Evolutionary conservation across 2,797 vertebrate species (phyloP), one percentile per base, ranked within the genome.

Genomic region (Sylvilagus floridanus): DNA sequence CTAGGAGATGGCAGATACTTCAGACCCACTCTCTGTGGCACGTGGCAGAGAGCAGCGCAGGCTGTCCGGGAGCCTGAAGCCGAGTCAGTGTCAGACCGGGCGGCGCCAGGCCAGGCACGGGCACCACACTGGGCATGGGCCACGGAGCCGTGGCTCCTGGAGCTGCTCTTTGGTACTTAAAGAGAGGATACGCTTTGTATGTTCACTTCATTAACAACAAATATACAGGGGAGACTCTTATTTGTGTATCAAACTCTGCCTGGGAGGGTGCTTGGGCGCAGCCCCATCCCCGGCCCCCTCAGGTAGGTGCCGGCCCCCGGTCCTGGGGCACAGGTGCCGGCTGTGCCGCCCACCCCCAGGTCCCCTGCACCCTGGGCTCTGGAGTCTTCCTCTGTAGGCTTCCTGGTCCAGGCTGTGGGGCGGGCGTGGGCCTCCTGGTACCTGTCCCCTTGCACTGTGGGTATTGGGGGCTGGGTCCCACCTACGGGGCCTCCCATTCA

Each of bases 141-240:
- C 75, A 17, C 13, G 17, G 54, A 57, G 54, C 54, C 54, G 0
- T 21, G 54, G 50, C 52, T 54, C 32, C 42, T 5, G 17, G 66
- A 65, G 82, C 90, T 42, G 26, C 69, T 81, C 68, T 88, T 93
- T 95, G 93, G 76, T 96, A 84, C 96, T 81, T 87, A 84, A 91
- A 94, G 93, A 93, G 95, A 93, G 91, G 94, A 90, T 82, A 57
- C 93, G 94, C 95, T 88, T 81, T 95, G 90, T 93, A 60, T 86
- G 77, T 87, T 95, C 94, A 89, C 94, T 89, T 93, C 69, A 83
- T 66, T 87, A 84, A 95, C 77, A 95, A 54, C 1, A 76, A 93
- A 84, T 94, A 73, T 78, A 91, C 94, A 95, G 81, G 63, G 91
- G 95, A 97, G 94, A 93, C 93, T 88, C 95, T 96, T 87, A 72